Evolutionary conservation across 2,888 invertebrate species (phyloP).

Genomic region (Sisyra nigra): DNA sequence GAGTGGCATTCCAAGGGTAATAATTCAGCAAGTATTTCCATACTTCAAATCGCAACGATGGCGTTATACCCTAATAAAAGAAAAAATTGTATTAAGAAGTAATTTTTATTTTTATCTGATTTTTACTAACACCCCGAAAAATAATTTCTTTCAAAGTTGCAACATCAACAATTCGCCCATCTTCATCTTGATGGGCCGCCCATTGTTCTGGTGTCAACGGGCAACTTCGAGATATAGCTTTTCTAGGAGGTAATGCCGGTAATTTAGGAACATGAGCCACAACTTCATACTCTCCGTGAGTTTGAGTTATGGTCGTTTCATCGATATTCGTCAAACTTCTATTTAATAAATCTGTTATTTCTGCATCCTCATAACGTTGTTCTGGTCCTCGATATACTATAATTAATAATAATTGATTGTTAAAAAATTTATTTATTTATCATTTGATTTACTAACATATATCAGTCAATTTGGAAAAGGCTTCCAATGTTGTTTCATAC

Average conservation of each 20-base stretch:
- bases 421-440: slow-evolving; percentile 15
- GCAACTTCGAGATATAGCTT: slow-evolving; percentile 48
- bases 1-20: slow-evolving; percentile 69
- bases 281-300: slow-evolving; percentile 57
- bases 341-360: slow-evolving; percentile 43
- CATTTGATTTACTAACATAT: slow-evolving; percentile 35
- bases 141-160: slow-evolving; percentile 70
- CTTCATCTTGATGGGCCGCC: slow-evolving; percentile 60
- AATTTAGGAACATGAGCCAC: slow-evolving; percentile 48
- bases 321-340: slow-evolving; percentile 31
- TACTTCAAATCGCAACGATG: slow-evolving; percentile 59
- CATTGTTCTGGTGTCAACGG: slow-evolving; percentile 68
- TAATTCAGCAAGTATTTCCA: slow-evolving; percentile 93
- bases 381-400: slow-evolving; percentile 46
- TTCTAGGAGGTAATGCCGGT: slow-evolving; percentile 53
- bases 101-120: slow-evolving; percentile 2
- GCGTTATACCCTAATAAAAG: slow-evolving; percentile 53
- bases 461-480: slow-evolving; percentile 75
- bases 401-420: slow-evolving; percentile 8
- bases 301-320: slow-evolving; percentile 32
- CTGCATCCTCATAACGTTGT: slow-evolving; percentile 41
- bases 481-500: slow-evolving; percentile 67
- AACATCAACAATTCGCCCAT: slow-evolving; percentile 65
- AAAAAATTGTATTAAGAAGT: slow-evolving; percentile 5
- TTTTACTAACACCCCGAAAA: slow-evolving; percentile 66